Evolutionary conservation across 2,797 vertebrate genomes (phyloP), one percentile per base, ranked within the genome.

Genomic region (Pseudochromis fuscus): DNA sequence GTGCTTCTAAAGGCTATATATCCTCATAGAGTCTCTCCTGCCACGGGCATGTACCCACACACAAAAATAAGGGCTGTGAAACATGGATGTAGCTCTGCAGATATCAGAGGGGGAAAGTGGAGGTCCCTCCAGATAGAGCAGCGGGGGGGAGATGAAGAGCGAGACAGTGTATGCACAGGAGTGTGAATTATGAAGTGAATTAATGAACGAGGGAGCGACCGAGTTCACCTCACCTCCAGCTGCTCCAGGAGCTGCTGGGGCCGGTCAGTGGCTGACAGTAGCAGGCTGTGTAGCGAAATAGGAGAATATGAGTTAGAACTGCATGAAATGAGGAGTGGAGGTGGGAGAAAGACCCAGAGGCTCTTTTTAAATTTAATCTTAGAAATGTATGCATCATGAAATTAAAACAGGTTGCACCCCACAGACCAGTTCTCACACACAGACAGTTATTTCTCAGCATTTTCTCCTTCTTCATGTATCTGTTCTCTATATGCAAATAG

Each of bases 161-260:
- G 2, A 27, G 24, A 11, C 25, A 53, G 40, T 48, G 13, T 3
- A 4, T 31, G 37, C 60, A 52, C 68, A 23, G 28, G 67, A 33
- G 10, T 58, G 49, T 57, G 74, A 72, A 81, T 73, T 57, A 79
- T 76, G 51, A 79, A 78, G 46, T 77, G 70, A 67, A 65, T 79
- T 25, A 75, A 67, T 74, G 42, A 68, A 55, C 23, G 60, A 67
- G 44, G 45, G 44, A 58, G 38, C 8, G 61, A 69, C 27, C 56
- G 64, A 53, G 52, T 64, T 81, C 51, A 56, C 23, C 16, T 70
- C 44, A 77, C 30, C 57, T 72, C 55, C 52, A 75, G 57, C 37
- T 64, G 65, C 71, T 77, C 30, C 3, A 5, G 31, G 38, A 52
- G 55, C 48, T 55, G 44, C 31, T 49, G 40, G 27, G 53, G 48